Percentiles rank a stretch among this genome's conserved stretches.
These are phyloP conservation scores for Bugulina stolonifera DNA, from an alignment of 2,888 invertebrate species.

Conservation along the genomic window DNA sequence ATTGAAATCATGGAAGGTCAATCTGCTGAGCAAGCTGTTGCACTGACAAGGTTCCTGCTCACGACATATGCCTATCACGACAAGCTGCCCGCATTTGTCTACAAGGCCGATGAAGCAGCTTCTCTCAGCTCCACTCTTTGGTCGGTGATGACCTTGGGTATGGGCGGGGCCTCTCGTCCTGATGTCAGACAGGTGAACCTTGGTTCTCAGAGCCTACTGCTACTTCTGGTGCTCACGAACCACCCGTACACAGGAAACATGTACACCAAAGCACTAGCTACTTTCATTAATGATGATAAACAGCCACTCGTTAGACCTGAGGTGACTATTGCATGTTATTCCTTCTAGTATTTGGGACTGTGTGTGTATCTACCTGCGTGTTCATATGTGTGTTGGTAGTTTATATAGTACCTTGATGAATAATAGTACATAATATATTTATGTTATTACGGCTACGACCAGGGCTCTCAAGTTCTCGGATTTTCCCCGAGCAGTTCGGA, in stretches of 20 bases:
- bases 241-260: conserved; percentile 77
- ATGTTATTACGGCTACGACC: no score
- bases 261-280: conserved; percentile 76
- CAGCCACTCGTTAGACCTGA: conserved; percentile 6
- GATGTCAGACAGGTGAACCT: conserved; percentile 64
- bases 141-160: conserved; percentile 54
- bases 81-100: conserved; percentile 39
- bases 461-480: no score
- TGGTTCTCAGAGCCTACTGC: conserved; percentile 69
- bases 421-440: no score
- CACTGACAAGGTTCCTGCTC: conserved; percentile 73
- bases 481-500: no score
- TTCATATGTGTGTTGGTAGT: no score
- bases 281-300: conserved; percentile 56
- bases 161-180: conserved; percentile 43
- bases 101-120: conserved; percentile 2
- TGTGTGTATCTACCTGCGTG: no score
- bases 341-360: no score
- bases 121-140: conserved; percentile 51
- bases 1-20: conserved; percentile 54
- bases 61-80: conserved; percentile 57
- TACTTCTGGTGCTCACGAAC: conserved; percentile 81
- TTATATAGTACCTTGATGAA: no score
- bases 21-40: conserved; percentile 57
- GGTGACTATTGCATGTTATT: no score